Evolutionary conservation across 2,113 vertebrate genomes (phyloP), one percentile per base, ranked within the genome.

Genomic region (Phrynosoma platyrhinos): DNA sequence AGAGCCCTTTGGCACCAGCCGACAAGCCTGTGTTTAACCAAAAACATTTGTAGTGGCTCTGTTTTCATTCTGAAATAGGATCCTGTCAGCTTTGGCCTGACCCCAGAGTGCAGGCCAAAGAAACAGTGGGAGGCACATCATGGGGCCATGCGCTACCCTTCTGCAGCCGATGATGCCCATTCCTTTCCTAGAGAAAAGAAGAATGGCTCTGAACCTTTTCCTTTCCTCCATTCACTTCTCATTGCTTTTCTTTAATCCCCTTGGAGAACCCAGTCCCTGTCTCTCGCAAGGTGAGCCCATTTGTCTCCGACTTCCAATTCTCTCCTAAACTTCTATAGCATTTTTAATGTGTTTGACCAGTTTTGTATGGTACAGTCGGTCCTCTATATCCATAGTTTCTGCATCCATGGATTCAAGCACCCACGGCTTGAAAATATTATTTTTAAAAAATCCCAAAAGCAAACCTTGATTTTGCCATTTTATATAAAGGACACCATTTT

Each of bases 41-140:
- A 88, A 88, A 88, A 77, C 81, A 83, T 88, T 88, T 88, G 62
- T 30, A 78, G 81, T 55, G 62, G 72, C 74, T 88, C 80, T 68
- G 74, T 88, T 88, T 88, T 88, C 47, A 30, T 83, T 78, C 74
- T 88, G 87, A 88, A 88, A 88, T 83, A 27, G 74, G 87, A 88
- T 88, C 81, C 47, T 23, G 5, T 69, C 81, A 83, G 81, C 62
- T 88, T 81, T 21, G 62, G 62, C 32, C 74, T 78, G 74, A 83
- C 81, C 87, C 87, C 74, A 68, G 62, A n/a, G 55, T 16, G 32
- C 42, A 55, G 80, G 81, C 62, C 62, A 88, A 32, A 77, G n/a
- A 53, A 88, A 52, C n/a, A 2, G 74, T 12, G 7, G 77, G 85
- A 86, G 77, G 85, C 85, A 86, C 77, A 25, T 71, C 32, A 27